phyloP scores from a whole-genome alignment of 2,113 vertebrate species.

The Protobothrops flavoviridis region DNA sequence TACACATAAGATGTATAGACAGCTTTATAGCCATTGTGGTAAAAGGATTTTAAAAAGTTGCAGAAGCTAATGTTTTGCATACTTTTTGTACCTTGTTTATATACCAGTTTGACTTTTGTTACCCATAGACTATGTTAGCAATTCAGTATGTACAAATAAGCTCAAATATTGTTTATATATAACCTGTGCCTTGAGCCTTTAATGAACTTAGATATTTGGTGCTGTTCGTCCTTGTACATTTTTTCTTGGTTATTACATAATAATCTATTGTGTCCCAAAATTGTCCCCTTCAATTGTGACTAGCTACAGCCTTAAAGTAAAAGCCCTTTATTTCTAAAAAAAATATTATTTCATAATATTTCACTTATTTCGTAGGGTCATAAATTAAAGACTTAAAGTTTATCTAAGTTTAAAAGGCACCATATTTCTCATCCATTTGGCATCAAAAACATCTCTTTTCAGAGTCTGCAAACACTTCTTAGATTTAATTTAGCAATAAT shows the following conservation, averaged over 20 bases:
- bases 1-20: not conserved
- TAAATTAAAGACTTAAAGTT: not conserved
- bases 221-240: not conserved
- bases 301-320: not conserved
- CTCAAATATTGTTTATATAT: not conserved
- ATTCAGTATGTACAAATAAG: not conserved
- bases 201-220: not conserved
- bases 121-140: not conserved
- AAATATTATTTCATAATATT: not conserved
- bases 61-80: not conserved
- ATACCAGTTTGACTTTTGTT: not conserved
- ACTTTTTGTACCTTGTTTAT: not conserved
- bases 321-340: not conserved
- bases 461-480: not conserved
- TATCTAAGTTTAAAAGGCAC: not conserved
- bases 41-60: not conserved
- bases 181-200: not conserved
- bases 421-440: not conserved
- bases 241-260: not conserved
- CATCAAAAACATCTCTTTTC: not conserved
- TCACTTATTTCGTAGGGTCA: not conserved
- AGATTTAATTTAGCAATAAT: conserved; percentile 1
- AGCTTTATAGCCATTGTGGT: not conserved
- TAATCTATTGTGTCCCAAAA: not conserved
- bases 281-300: not conserved